Evolutionary conservation across 1,140 invertebrate genomes (phyloP).

Genomic region (Polypedilum vanderplanki): DNA sequence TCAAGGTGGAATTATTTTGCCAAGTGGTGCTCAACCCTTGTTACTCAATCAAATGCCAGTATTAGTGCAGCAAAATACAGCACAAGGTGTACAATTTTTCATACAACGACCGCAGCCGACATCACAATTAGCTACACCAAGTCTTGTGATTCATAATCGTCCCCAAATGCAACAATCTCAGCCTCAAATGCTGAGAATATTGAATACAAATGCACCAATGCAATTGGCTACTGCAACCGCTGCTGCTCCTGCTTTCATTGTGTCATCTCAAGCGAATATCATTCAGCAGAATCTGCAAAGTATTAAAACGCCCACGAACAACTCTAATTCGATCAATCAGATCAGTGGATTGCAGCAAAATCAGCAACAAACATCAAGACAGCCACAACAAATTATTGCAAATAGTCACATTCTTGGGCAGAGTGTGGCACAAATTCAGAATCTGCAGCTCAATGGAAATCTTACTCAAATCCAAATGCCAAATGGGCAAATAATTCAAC

Average conservation of each 20-base stretch:
- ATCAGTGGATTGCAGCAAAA: constrained; percentile 40
- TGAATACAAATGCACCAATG: constrained; percentile 47
- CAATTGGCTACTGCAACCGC: constrained; percentile 42
- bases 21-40: constrained; percentile 38
- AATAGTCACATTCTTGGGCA: constrained; percentile 42
- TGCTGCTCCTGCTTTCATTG: constrained; percentile 43
- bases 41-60: constrained; percentile 44
- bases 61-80: constrained; percentile 44
- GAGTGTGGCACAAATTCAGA: constrained; percentile 41
- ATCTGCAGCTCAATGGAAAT: constrained; percentile 40
- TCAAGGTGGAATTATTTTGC: constrained; percentile 33
- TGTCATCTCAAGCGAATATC: constrained; percentile 43
- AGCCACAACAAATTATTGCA: constrained; percentile 37
- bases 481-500: constrained; percentile 39
- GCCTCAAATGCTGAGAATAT: constrained; percentile 47
- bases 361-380: constrained; percentile 29
- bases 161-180: constrained; percentile 42
- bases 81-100: constrained; percentile 49
- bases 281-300: constrained; percentile 42
- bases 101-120: constrained; percentile 47
- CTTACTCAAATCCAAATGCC: constrained; percentile 43
- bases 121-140: constrained; percentile 44
- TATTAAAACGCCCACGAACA: constrained; percentile 34
- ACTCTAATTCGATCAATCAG: constrained; percentile 36
- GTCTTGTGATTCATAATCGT: constrained; percentile 43